Base-by-base conservation (phyloP, 1,140 invertebrate species). In the Aphidius gifuensis region DNA sequence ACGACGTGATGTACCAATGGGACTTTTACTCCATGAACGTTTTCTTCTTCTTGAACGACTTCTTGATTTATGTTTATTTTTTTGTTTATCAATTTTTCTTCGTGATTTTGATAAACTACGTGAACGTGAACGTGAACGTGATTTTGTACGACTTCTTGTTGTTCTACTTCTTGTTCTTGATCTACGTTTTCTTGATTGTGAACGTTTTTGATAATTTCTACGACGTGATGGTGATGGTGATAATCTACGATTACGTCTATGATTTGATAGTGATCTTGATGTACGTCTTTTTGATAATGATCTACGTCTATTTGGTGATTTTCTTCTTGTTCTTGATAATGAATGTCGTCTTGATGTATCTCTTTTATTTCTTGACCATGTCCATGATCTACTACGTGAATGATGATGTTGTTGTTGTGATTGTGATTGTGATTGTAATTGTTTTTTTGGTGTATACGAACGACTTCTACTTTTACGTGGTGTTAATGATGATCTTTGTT, bases 21-120 rank as follows among this genome's bases (percentile, higher is more conserved):
- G 66, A 21, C 61, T 74, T 65, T 78, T 79, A 0, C 72, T 75
- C 2, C 78, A 70, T 1, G 75, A 71, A 4, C 71, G 66, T 40
- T 78, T 78, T 0, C 72, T 68, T 5, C 64, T 67, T 21, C 71
- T 68, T 6, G 71, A 73, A 58, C 72, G 55, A 58, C 74, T 72
- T 42, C 76, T 61, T 40, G 76, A 78, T 59, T 78, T 74, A 68
- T 78, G 69, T 58, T 77, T 74, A 67, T 79, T 69, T 57, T 68
- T 32, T 32, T 32, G 57, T 71, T 81, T 73, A 16, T 78, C 68
- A 64, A 83, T 79, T 64, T 80, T 70, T 57, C 77, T 73, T 11
- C 75, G 66, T 0, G 77, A 79, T 62, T 71, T 63, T 21, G 73
- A 64, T 45, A 68, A 73, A 5, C 69, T 76, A 48, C 71, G 64